Conservation (phyloP, 2,888 invertebrate genomes). For the Zeuzera pyrina region DNA sequence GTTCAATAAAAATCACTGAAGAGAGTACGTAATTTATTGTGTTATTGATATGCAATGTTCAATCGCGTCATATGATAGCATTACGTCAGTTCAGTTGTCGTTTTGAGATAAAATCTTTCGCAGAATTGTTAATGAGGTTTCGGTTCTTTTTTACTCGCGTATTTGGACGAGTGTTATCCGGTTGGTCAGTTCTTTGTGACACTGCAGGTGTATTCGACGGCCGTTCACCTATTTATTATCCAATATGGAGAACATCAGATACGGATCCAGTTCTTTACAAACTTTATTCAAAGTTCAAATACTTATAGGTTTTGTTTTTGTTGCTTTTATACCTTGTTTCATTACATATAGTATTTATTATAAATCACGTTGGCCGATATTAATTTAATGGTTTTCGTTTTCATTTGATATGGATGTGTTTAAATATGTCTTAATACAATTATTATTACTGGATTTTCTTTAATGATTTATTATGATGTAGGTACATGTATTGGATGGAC, state of each 20-base stretch:
- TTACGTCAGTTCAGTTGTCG: slow-evolving; percentile 1
- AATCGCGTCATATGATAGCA: slow-evolving; percentile 1
- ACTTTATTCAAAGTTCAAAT: not conserved
- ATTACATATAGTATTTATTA: no score
- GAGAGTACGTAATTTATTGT: no score
- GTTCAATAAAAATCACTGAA: no score
- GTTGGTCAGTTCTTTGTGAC: slow-evolving; percentile 14
- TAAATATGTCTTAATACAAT: no score
- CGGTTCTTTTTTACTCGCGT: slow-evolving; percentile 45
- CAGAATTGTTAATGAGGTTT: slow-evolving; percentile 32
- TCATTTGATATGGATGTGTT: no score
- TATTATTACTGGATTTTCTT: no score
- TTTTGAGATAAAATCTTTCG: slow-evolving; percentile 11
- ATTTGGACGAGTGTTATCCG: slow-evolving; percentile 38
- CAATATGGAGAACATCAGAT: not conserved
- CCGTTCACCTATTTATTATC: slow-evolving; percentile 39
- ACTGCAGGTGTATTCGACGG: slow-evolving; percentile 53
- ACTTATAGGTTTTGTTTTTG: not conserved
- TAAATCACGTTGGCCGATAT: no score
- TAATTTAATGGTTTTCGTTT: no score
- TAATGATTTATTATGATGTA: no score
- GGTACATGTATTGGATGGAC: no score
- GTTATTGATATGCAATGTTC: no score
- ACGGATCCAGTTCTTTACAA: not conserved
- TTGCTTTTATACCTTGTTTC: no score